Evolutionary conservation across 2,888 invertebrate species (phyloP), one percentile per base, ranked within the genome.

Genomic region (Agriotes lineatus): DNA sequence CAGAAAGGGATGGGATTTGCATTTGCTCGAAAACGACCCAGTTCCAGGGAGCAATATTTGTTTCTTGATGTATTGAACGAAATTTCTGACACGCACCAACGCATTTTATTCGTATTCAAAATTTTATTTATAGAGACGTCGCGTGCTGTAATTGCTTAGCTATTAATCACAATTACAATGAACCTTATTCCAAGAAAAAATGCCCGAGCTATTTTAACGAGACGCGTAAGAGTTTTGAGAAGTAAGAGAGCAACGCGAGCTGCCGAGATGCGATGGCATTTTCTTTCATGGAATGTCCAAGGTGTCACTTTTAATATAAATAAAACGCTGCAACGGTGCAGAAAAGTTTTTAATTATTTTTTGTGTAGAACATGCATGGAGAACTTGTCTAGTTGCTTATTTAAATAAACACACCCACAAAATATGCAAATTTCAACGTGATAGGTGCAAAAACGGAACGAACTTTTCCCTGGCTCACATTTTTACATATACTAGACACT

Each of bases 131-230:
- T 54, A 54, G 42, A 63, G 44, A 44, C 22, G 54, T 63, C 12
- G 63, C 63, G 54, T 63, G 63, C 14, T 44, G 19, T 54, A 42
- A 54, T 63, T 44, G 37, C 39, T 39, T 22, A 20, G 37, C 30
- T 19, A 54, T 63, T 61, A 61, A 61, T 61, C 61, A 61, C 33
- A 61, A 61, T 61, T 48, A 60, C 48, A 35, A 48, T 35, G 48
- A 48, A 33, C 35, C 37, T 60, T 14, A 50, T 60, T 60, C 48
- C 35, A 4, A 50, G 48, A 60, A 60, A 60, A 58, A 60, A 52
- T 25, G 16, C n/a, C 22, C 3, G 7, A 14, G 10, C 33, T 12
- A 5, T 33, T 30, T 52, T 52, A 14, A 52, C 18, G 9, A 33
- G 16, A 52, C 14, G 52, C 14, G 25, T 52, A 52, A 52, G 52